These are phyloP conservation scores for Sycophila texana DNA, from an alignment of 2,888 invertebrate species.

Conservation along the genomic window DNA sequence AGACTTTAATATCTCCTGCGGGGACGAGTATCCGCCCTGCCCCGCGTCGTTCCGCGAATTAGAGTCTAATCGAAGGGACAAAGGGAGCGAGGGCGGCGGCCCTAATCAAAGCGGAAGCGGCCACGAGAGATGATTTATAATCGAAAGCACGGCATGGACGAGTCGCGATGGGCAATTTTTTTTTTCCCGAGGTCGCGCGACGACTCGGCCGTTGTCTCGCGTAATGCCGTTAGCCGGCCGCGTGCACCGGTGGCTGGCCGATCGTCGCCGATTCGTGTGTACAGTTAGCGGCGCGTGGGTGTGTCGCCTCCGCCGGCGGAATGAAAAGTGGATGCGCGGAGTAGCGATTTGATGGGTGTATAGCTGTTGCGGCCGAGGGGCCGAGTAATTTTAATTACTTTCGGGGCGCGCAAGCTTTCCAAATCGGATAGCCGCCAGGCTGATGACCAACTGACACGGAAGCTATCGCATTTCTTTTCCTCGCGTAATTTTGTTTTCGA, in stretches of 20 bases:
- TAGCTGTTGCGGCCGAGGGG: too few species aligned
- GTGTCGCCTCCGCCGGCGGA: neutral
- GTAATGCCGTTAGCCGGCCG: neutral
- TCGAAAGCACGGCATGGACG: conserved; percentile 13
- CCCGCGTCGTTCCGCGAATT: conserved; percentile 10
- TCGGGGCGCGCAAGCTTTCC: too few species aligned
- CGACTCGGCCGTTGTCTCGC: conserved; percentile 8
- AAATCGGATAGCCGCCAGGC: too few species aligned
- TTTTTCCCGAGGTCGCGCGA: conserved; percentile 30
- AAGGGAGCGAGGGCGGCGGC: conserved; percentile 3
- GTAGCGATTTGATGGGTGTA: too few species aligned
- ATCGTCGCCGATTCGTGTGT: neutral
- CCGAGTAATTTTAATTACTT: too few species aligned
- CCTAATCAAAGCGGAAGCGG: conserved; percentile 36
- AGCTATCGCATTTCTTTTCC: too few species aligned
- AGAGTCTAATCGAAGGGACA: conserved; percentile 36
- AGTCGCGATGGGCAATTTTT: too few species aligned
- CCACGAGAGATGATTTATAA: conserved; percentile 31
- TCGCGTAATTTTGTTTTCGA: too few species aligned
- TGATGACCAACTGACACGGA: too few species aligned
- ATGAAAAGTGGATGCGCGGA: too few species aligned
- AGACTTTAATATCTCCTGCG: neutral
- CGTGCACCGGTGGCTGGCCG: neutral
- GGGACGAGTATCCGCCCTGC: conserved; percentile 14
- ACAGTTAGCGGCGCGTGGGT: conserved; percentile 17